These are phyloP conservation scores for Gyrodactylus bullatarudis DNA, from an alignment of 1,140 invertebrate species.

Conservation along the genomic window DNA sequence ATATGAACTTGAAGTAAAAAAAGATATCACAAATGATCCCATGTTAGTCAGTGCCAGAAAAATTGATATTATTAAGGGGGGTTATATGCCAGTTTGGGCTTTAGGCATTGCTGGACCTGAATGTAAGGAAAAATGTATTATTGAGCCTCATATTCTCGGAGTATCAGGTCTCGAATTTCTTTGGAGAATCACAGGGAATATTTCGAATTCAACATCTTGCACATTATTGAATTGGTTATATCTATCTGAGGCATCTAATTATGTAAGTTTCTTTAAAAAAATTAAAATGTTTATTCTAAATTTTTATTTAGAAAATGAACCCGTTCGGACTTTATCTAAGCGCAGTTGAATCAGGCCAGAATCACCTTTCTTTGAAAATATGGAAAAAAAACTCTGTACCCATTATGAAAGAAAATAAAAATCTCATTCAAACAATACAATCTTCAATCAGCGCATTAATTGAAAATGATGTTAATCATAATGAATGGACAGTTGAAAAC, in stretches of 20 bases:
- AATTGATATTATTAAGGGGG: not conserved
- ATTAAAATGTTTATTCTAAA: not conserved
- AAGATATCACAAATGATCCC: not conserved
- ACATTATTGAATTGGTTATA: not conserved
- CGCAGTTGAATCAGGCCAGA: not conserved
- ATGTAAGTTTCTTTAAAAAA: not conserved
- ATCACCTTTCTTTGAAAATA: not conserved
- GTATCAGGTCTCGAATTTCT: not conserved
- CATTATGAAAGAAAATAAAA: not conserved
- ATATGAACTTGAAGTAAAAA: not conserved
- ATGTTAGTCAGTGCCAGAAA: not conserved
- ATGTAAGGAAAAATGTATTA: not conserved
- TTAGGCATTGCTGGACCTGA: not conserved
- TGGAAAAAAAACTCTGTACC: not conserved
- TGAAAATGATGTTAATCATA: not conserved
- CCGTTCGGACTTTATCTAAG: not conserved
- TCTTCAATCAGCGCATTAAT: not conserved
- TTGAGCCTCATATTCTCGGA: not conserved
- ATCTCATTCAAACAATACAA: not conserved
- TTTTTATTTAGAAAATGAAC: not conserved
- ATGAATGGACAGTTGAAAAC: not conserved
- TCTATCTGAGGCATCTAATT: not conserved
- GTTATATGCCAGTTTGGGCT: not conserved
- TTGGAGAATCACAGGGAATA: not conserved
- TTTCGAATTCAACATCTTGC: not conserved